Percentiles rank a stretch among this genome's conserved stretches.
These are phyloP conservation scores for Yponomeuta sedellus DNA, from an alignment of 2,888 invertebrate genomes.

Conservation along the genomic window DNA sequence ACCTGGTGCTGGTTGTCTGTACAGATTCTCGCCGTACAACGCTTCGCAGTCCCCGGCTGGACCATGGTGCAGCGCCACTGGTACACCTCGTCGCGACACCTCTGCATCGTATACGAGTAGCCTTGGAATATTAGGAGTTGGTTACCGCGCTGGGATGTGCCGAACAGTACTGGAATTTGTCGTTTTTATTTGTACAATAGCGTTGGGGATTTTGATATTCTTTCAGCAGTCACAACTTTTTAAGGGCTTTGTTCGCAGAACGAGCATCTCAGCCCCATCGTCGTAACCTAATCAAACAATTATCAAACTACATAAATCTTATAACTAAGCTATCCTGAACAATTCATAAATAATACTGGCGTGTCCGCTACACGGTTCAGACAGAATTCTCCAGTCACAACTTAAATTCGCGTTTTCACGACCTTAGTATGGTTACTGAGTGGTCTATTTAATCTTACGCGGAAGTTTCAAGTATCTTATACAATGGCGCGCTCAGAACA, in stretches of 20 bases:
- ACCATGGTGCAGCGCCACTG: slow-evolving; percentile 55
- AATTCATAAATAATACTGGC: too few relatives aligned
- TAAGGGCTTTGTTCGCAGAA: too few relatives aligned
- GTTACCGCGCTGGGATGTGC: slow-evolving; percentile 47
- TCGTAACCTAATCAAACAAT: too few relatives aligned
- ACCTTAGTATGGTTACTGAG: too few relatives aligned
- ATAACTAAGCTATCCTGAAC: not conserved
- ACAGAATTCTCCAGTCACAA: too few relatives aligned
- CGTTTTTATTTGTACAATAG: not conserved
- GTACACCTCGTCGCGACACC: slow-evolving; percentile 29
- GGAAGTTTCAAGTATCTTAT: not conserved
- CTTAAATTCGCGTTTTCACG: too few relatives aligned
- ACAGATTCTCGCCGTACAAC: slow-evolving; percentile 45
- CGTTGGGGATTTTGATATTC: not conserved
- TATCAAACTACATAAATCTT: too few relatives aligned
- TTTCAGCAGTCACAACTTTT: not conserved
- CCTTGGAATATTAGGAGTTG: slow-evolving; percentile 43
- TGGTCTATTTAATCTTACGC: not conserved
- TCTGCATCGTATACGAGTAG: slow-evolving; percentile 41
- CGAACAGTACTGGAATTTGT: slow-evolving; percentile 44
- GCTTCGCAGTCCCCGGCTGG: slow-evolving; percentile 37
- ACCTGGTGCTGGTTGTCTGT: slow-evolving; percentile 35
- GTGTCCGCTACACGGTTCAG: too few relatives aligned
- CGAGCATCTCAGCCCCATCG: too few relatives aligned
- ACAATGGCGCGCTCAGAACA: not conserved